These are phyloP conservation scores for Grammomys surdaster DNA, from an alignment of 2,113 vertebrate species.

Conservation along the genomic window DNA sequence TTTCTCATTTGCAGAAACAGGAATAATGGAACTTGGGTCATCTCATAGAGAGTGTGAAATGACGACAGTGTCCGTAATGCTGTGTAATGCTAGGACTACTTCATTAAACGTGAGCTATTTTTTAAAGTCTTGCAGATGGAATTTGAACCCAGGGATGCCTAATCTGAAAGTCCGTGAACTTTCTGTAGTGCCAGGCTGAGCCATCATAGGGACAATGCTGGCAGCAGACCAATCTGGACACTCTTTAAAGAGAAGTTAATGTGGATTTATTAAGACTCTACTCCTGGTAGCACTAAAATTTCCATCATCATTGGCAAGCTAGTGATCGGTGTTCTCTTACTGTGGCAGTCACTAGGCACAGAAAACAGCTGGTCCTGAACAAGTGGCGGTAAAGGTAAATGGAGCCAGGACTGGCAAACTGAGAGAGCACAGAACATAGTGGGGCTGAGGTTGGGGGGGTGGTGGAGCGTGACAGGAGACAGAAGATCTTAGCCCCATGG, in stretches of 20 bases:
- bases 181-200: slow-evolving; percentile 41
- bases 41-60: not conserved
- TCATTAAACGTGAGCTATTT: slow-evolving; percentile 15
- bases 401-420: not conserved
- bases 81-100: not conserved
- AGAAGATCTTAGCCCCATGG: not conserved
- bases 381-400: slow-evolving; percentile 53
- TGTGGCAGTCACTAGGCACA: not conserved
- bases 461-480: not conserved
- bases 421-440: not conserved
- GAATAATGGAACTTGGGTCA: not conserved
- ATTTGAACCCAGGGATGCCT: slow-evolving; percentile 68
- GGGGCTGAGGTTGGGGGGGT: not conserved
- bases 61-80: not conserved
- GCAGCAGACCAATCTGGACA: slow-evolving; percentile 58
- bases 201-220: not conserved
- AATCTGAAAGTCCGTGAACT: slow-evolving; percentile 56
- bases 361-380: slow-evolving; percentile 60
- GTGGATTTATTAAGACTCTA: slow-evolving; percentile 57
- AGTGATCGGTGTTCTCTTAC: slow-evolving; percentile 48
- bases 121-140: slow-evolving; percentile 52
- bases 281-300: slow-evolving; percentile 63
- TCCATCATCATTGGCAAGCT: slow-evolving; percentile 72
- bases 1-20: not conserved
- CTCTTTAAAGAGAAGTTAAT: slow-evolving; percentile 72